Conservation (phyloP, 53 echinoderm and acorn worm genomes). For the Henricia sp. region DNA sequence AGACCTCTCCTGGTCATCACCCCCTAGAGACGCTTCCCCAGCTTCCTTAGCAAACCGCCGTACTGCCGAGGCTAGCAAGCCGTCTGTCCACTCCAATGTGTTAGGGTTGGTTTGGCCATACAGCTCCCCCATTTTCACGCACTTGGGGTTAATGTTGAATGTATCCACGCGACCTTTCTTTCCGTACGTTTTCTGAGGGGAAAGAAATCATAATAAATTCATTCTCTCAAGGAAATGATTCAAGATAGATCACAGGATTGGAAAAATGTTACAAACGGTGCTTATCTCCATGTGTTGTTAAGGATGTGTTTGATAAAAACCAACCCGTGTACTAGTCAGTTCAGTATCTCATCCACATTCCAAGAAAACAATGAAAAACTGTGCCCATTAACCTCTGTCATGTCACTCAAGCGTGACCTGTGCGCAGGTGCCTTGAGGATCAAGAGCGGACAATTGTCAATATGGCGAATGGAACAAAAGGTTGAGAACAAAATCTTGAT, state of each 20-base stretch:
- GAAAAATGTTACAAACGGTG: no score
- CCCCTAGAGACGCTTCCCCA: slow-evolving; percentile 26
- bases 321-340: no score
- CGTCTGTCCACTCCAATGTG: slow-evolving; percentile 99
- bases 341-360: no score
- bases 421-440: no score
- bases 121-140: slow-evolving; percentile 95
- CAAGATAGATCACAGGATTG: no score
- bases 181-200: slow-evolving; percentile 87
- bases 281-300: no score
- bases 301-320: no score
- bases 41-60: slow-evolving; percentile 88
- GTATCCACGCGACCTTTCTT: slow-evolving; percentile 94
- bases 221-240: not conserved
- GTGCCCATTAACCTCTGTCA: no score
- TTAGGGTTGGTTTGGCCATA: slow-evolving; percentile 98
- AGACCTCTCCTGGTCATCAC: slow-evolving; percentile 74
- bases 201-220: not conserved
- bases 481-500: not conserved
- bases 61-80: slow-evolving; percentile 92
- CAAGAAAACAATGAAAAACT: no score
- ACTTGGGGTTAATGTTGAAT: slow-evolving; percentile 92
- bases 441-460: no score
- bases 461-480: not conserved
- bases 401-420: no score